Evolutionary conservation across 2,797 vertebrate genomes (phyloP), one percentile per base, ranked within the genome.

Genomic region (Helicolenus hilgendorfi): DNA sequence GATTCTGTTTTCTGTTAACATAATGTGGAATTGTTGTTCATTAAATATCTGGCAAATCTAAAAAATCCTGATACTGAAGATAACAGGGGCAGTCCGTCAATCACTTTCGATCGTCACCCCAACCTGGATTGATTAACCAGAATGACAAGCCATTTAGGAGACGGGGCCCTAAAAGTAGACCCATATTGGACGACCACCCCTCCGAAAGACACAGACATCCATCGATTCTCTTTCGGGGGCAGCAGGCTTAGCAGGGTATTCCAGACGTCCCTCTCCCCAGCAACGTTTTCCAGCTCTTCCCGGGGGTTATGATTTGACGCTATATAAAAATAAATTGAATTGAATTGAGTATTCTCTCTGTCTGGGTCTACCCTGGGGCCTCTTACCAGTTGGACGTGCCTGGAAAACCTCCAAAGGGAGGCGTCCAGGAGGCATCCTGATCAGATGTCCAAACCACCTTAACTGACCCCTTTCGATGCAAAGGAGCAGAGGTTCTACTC

Each of bases 351-450:
- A n/a, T 0, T n/a, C 49, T 53, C 20, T n/a, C 18, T 55, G n/a
- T 55, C 53, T 55, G n/a, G 53, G 53, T 55, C 53, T 55, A 55
- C 53, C 20, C 53, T 5, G 53, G n/a, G 53, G 10, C n/a, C n/a
- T 55, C n/a, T 55, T 22, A 55, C 20, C 53, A 55, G 53, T 10
- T 55, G 53, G 53, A 55, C n/a, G 3, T 49, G 18, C 45, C 45
- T 49, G 7, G 45, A 49, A 49, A 49, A 49, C 45, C 45, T 49
- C 45, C 45, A 20, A 49, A 49, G 0, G 0, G 0, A n/a, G 0
- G 18, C 53, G n/a, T n/a, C 53, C 53, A 55, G 53, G 53, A 49
- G 18, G 41, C 41, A 20, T 45, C 41, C 15, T 45, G 41, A 45
- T 45, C 41, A 45, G 49, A n/a, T 20, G 49, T 20, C 49, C 49